Percentiles rank a stretch among this genome's conserved stretches.
These are phyloP conservation scores for Agrochola lychnidis DNA, from an alignment of 2,888 invertebrate species.

Conservation along the genomic window DNA sequence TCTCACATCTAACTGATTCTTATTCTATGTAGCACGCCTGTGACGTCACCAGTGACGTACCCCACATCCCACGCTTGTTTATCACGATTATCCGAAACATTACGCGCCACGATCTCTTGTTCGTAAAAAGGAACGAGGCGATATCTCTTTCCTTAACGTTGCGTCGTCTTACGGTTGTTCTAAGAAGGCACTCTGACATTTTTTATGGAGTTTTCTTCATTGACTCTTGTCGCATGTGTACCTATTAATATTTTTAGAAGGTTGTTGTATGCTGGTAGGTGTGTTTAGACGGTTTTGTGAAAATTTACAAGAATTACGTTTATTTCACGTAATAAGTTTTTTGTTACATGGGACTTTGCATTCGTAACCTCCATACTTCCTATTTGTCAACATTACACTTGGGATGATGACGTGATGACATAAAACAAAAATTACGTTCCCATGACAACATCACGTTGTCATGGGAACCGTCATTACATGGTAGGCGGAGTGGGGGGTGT, in stretches of 20 bases:
- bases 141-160: slow-evolving; percentile 67
- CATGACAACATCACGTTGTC: too few species aligned
- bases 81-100: slow-evolving; percentile 67
- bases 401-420: too few species aligned
- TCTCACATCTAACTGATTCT: slow-evolving; percentile 11
- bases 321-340: too few species aligned
- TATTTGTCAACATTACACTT: too few species aligned
- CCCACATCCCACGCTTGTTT: slow-evolving; percentile 59
- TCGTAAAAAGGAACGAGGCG: slow-evolving; percentile 68
- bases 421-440: too few species aligned
- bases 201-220: slow-evolving; percentile 59
- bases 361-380: too few species aligned
- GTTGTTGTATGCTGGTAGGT: background rate
- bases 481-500: too few species aligned
- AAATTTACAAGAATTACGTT: background rate
- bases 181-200: slow-evolving; percentile 55
- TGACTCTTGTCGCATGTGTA: slow-evolving; percentile 22
- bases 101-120: slow-evolving; percentile 66
- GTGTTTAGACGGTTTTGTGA: too few species aligned
- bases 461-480: too few species aligned
- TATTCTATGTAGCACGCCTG: slow-evolving; percentile 19
- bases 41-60: slow-evolving; percentile 55
- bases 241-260: slow-evolving; percentile 20
- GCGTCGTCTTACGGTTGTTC: slow-evolving; percentile 58
- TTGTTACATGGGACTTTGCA: too few species aligned